Evolutionary conservation across 2,888 invertebrate species (phyloP).

Genomic region (Noctua pronuba): DNA sequence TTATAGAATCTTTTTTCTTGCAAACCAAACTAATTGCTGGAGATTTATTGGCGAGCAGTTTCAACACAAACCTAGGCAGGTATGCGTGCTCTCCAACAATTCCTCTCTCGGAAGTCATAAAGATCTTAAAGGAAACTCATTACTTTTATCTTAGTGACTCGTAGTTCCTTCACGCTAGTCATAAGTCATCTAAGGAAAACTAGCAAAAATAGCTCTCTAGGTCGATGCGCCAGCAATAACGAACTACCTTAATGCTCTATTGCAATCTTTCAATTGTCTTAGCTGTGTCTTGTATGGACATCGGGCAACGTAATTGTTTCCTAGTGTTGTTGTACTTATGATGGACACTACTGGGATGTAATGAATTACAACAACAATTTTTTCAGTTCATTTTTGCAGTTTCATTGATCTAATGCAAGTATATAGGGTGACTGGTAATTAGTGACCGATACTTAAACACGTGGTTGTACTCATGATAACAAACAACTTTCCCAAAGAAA

Average conservation of each 20-base stretch:
- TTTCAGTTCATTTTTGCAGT: neutral
- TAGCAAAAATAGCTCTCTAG: slow-evolving; percentile 26
- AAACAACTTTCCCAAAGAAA: too few species aligned
- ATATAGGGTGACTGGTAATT: too few species aligned
- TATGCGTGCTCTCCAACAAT: neutral
- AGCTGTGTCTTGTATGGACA: slow-evolving; percentile 32
- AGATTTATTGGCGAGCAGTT: neutral
- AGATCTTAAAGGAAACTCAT: slow-evolving; percentile 14
- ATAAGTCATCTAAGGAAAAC: slow-evolving; percentile 30
- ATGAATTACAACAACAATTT: neutral
- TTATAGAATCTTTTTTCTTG: neutral
- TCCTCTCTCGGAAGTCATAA: slow-evolving; percentile 3
- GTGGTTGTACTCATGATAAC: too few species aligned
- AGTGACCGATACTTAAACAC: too few species aligned
- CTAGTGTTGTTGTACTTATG: slow-evolving; percentile 3
- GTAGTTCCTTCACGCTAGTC: slow-evolving; percentile 9
- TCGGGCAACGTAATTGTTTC: slow-evolving; percentile 28
- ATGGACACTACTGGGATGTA: neutral
- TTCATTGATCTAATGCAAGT: neutral
- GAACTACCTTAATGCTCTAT: neutral
- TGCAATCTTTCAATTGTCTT: slow-evolving; percentile 51
- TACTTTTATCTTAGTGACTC: slow-evolving; percentile 5
- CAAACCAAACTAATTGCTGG: neutral
- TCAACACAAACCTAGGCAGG: neutral
- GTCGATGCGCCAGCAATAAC: slow-evolving; percentile 5